A percentile compares a stretch with the other conserved stretches of the same genome.
Conservation (phyloP, 92 coral and sea anemone species). For the Palythoa caribaeorum region DNA sequence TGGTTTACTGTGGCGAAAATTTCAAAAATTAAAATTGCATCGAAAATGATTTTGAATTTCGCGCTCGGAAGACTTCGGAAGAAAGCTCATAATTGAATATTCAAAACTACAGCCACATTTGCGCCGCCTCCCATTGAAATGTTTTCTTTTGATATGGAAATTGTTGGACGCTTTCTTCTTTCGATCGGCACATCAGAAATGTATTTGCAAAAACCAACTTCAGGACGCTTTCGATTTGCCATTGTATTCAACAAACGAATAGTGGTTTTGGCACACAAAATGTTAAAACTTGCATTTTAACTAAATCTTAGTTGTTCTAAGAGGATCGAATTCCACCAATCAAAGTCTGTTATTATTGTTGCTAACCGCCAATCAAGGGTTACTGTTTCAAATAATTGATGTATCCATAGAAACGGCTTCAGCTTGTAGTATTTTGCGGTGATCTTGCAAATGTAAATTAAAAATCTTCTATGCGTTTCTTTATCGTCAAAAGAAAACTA, state of each 20-base stretch:
- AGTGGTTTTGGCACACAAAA: too few relatives aligned
- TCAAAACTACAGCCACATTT: too few relatives aligned
- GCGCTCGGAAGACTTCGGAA: too few relatives aligned
- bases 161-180: background rate
- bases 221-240: background rate
- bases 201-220: background rate
- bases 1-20: too few relatives aligned
- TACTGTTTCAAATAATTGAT: background rate
- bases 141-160: background rate
- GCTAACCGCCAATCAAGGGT: background rate
- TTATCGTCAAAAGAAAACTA: background rate
- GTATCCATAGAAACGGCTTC: conserved; percentile 5
- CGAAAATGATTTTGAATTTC: too few relatives aligned
- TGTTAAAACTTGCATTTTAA: background rate
- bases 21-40: too few relatives aligned
- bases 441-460: background rate
- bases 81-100: too few relatives aligned
- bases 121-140: too few relatives aligned
- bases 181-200: background rate
- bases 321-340: conserved; percentile 2
- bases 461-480: background rate
- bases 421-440: background rate
- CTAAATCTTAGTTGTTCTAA: background rate
- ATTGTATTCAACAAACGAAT: background rate
- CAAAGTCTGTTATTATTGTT: background rate